phyloP scores from a whole-genome alignment of 2,797 vertebrate species.

The Peromyscus aztecus region DNA sequence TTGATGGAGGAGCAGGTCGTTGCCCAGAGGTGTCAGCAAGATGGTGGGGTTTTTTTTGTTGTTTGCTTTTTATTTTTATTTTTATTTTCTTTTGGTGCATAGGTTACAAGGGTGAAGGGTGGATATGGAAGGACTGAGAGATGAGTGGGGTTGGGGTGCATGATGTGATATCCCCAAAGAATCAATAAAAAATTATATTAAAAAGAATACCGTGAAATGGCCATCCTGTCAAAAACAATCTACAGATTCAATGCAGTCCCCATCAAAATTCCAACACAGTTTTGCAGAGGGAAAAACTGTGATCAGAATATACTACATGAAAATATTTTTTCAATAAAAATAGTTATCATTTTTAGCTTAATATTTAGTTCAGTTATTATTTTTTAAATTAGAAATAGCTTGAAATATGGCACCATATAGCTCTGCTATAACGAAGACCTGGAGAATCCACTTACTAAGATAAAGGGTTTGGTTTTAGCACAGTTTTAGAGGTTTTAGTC shows the following conservation, averaged over 20 bases:
- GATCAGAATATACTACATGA: not conserved
- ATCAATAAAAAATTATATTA: not conserved
- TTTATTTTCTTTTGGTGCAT: not conserved
- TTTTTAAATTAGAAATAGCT: constrained; percentile 22
- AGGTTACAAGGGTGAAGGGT: not conserved
- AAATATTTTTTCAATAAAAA: not conserved
- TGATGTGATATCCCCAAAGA: not conserved
- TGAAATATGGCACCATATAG: not conserved
- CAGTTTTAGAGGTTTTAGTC: not conserved
- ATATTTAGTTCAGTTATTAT: not conserved
- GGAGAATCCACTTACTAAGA: not conserved
- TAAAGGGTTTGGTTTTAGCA: not conserved
- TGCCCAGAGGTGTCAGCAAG: not conserved
- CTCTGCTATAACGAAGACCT: not conserved
- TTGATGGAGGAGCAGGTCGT: not conserved
- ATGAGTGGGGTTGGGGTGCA: not conserved
- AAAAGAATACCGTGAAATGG: not conserved
- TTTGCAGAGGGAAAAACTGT: not conserved
- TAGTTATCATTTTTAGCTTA: not conserved
- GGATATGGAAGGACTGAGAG: not conserved
- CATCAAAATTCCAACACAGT: not conserved
- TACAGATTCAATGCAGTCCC: not conserved
- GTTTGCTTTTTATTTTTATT: not conserved
- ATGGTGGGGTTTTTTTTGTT: not conserved
- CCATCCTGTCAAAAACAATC: not conserved